Percentiles rank a stretch among this genome's conserved stretches.
Evolutionary conservation across 2,888 invertebrate species (phyloP).

Genomic region (Gymnosoma rotundatum): DNA sequence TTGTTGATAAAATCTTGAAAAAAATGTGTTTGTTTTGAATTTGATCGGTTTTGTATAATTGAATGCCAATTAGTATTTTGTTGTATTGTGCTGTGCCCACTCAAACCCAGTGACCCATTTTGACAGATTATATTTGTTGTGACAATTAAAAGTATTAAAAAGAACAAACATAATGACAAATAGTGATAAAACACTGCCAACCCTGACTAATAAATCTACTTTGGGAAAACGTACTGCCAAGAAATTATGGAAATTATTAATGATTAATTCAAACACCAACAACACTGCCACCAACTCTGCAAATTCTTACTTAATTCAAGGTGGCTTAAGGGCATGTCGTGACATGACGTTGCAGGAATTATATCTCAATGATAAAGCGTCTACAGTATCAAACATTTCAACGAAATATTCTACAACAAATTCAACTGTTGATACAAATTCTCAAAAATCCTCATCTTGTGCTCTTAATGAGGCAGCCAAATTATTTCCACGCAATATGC

Average conservation of each 20-base stretch:
- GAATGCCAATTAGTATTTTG: constrained; percentile 22
- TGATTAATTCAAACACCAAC: constrained; percentile 36
- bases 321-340: constrained; percentile 55
- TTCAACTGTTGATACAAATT: constrained; percentile 74
- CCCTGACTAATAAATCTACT: constrained; percentile 42
- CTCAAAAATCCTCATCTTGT: constrained; percentile 73
- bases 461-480: constrained; percentile 77
- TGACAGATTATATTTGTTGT: neutral
- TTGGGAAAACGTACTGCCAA: constrained; percentile 66
- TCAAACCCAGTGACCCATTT: constrained; percentile 18
- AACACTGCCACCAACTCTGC: neutral
- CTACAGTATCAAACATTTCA: constrained; percentile 56
- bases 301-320: constrained; percentile 22
- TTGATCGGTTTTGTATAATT: constrained; percentile 3
- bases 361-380: constrained; percentile 68
- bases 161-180: constrained; percentile 41
- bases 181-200: constrained; percentile 37
- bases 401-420: constrained; percentile 66
- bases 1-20: constrained; percentile 1
- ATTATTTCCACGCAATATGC: constrained; percentile 81
- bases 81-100: neutral
- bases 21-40: neutral
- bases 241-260: constrained; percentile 64
- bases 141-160: neutral
- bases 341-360: constrained; percentile 59